phyloP scores from a whole-genome alignment of 2,113 vertebrate genomes.

The Acrocephalus kingi region DNA sequence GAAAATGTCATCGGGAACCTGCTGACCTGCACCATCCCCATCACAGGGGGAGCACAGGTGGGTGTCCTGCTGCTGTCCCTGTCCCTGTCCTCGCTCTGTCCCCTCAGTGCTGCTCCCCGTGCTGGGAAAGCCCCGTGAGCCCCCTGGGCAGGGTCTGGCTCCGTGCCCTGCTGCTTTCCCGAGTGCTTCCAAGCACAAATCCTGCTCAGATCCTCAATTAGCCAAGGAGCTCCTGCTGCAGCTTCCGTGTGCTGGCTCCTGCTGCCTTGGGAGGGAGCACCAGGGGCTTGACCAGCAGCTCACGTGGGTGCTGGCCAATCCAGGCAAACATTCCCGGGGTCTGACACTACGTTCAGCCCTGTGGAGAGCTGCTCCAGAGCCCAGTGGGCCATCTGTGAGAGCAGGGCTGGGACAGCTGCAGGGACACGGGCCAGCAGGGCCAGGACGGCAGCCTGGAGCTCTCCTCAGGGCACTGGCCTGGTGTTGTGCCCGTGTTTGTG shows the following conservation, averaged over 20 bases:
- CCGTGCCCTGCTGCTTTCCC: neutral
- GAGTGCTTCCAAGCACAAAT: accelerated
- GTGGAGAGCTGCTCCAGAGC: neutral
- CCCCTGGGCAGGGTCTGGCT: neutral
- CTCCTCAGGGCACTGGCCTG: neutral
- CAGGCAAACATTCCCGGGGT: neutral
- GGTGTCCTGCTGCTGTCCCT: neutral
- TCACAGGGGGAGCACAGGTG: slow-evolving; percentile 94
- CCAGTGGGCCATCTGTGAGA: neutral
- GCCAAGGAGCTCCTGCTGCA: neutral
- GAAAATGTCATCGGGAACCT: slow-evolving; percentile 94
- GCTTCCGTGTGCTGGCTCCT: neutral
- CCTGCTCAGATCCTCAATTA: accelerated
- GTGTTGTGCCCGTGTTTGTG: neutral
- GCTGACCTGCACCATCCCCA: slow-evolving; percentile 89
- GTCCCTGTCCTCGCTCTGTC: neutral
- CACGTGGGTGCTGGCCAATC: accelerated
- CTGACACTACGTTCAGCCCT: neutral
- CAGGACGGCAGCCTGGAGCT: neutral
- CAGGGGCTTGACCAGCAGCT: neutral
- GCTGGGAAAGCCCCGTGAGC: neutral
- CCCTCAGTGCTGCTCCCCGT: neutral
- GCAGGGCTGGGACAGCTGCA: neutral
- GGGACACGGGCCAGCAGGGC: neutral
- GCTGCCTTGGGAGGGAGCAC: neutral